Base-by-base conservation (phyloP, 2,797 vertebrate species). In the Neomorphus geoffroyi region DNA sequence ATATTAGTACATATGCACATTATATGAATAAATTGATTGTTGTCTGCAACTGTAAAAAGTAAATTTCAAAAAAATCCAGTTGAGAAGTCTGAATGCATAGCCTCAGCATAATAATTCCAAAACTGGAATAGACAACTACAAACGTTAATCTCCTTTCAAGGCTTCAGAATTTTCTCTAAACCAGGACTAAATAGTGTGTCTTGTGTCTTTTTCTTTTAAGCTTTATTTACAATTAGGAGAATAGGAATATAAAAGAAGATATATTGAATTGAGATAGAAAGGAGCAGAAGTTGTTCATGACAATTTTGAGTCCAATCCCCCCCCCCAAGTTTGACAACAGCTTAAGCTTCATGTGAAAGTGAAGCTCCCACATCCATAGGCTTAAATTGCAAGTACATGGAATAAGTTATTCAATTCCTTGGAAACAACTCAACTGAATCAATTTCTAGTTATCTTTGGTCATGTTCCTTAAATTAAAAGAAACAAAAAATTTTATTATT, bases 391-490 rank as follows among this genome's bases (percentile, higher is more conserved):
- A 80, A 78, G 86, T 19, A 66, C 46, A 66, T 61, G 28, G 48
- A 93, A 86, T 86, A 85, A 95, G 64, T 64, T 60, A 90, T 82
- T 80, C 83, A 77, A 72, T 77, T 15, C 54, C 64, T 88, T 69
- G 28, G 30, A 77, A 85, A 93, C 26, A 87, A 86, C 41, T 81
- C 69, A 93, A 90, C 43, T 32, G 62, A 95, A 87, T 93, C 75
- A 86, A 94, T 94, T 91, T 87, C 80, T 70, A 75, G 80, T 82
- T 86, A 89, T 79, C 72, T 71, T 92, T 92, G 57, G 16, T 78
- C 60, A 54, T 90, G 58, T 94, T 90, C 73, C 90, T 86, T 87
- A 89, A 92, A 92, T 93, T 81, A 92, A 91, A 62, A 64, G 27
- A 71, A 77, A 41, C 6, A 60, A 18, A 65, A 58, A 26, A 16